Conservation (phyloP, 2,113 vertebrate genomes). For the Paraplagusia blochii region DNA sequence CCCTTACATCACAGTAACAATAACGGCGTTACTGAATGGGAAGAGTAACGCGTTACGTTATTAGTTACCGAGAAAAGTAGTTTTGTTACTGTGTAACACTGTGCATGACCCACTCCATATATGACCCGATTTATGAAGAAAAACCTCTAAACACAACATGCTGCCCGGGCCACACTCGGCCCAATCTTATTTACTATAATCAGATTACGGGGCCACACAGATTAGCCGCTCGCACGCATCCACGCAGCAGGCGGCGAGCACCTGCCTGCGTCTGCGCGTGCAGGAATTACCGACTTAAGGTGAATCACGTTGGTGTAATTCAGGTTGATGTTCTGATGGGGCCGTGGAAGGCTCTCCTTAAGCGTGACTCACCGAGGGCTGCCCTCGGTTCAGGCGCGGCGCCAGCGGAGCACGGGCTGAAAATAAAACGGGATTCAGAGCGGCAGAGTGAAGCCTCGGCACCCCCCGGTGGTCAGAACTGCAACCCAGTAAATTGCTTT, state of each 20-base stretch:
- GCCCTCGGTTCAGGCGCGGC: conserved; percentile 46
- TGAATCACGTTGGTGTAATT: conserved; percentile 59
- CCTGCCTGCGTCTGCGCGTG: conserved; percentile 34
- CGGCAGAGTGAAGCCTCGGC: conserved; percentile 48
- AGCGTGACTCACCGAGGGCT: conserved; percentile 60
- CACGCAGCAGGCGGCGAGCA: conserved; percentile 33
- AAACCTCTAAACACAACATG: too few relatives aligned
- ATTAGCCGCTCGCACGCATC: conserved; percentile 58
- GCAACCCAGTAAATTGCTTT: conserved; percentile 61
- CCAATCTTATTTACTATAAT: conserved; percentile 70
- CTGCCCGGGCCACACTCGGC: conserved; percentile 21
- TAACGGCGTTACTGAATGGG: too few relatives aligned
- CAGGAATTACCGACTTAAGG: conserved; percentile 58
- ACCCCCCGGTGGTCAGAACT: conserved; percentile 54
- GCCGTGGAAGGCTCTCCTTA: conserved; percentile 35
- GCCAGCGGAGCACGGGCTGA: conserved; percentile 25
- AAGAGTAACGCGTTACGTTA: too few relatives aligned
- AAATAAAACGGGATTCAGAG: conserved; percentile 66
- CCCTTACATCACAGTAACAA: too few relatives aligned
- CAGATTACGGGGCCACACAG: conserved; percentile 66
- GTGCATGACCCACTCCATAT: too few relatives aligned
- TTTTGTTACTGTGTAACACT: too few relatives aligned
- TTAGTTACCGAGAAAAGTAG: too few relatives aligned
- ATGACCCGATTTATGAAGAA: neutral
- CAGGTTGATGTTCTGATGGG: conserved; percentile 54